Evolutionary conservation across 2,888 invertebrate genomes (phyloP), one percentile per base, ranked within the genome.

Genomic region (Caenorhabditis imperialis): DNA sequence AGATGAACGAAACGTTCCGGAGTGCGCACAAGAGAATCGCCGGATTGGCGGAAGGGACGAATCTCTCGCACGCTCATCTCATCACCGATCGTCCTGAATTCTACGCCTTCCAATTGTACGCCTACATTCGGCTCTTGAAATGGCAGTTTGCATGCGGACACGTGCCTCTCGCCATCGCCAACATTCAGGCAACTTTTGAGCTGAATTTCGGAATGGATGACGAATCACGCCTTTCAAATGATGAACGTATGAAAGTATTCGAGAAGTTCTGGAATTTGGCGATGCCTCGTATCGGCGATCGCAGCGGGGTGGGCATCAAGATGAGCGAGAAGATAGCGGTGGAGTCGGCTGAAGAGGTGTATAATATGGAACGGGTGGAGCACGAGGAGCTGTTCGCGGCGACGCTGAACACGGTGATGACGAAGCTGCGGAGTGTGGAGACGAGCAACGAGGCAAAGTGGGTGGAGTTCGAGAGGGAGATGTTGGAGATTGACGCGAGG

Each of bases 121-220:
- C 58, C 0, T 74, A 58, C 35, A 22, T 74, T 38, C 44, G 69
- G 23, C 62, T 45, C 27, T 23, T 69, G 27, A 67, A 69, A 18
- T 74, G 74, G 74, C 14, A 30, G 12, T 35, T 72, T 27, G 20
- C 48, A 1, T 45, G 25, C 42, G 74, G 69, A 25, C 18, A 16
- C 5, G 25, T 48, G 1, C 57, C 69, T 0, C 3, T 40, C 0
- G 74, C 61, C 1, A 23, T 74, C 12, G 61, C 74, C 0, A 51
- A 57, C 38, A 53, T 74, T 44, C 73, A 70, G 27, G 58, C 67
- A 38, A 67, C 67, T 8, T 57, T 67, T 38, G 67, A 67, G 18
- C n/a, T 37, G 8, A 67, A 67, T 33, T 67, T 50, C 23, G 67
- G 67, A 25, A 18, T 44, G 18, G n/a, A 30, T 10, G 30, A 30